phyloP scores from a whole-genome alignment of 1,140 invertebrate genomes.

The Myzus persicae region DNA sequence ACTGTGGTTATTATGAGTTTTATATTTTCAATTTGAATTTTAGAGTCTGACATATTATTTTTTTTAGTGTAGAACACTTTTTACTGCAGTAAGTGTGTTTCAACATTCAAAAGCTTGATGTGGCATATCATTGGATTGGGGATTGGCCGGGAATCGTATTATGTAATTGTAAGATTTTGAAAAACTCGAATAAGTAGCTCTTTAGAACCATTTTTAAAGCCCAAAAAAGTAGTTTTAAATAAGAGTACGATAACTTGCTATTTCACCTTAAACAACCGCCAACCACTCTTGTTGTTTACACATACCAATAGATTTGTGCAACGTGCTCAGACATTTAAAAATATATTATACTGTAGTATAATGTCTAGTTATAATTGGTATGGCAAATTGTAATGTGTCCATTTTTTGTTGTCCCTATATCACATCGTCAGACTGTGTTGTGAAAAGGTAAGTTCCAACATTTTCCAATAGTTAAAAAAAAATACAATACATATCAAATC shows the following conservation, averaged over 20 bases:
- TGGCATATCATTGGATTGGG: neutral
- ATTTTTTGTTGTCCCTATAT: neutral
- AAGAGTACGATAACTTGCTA: neutral
- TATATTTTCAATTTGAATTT: neutral
- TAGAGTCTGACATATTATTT: neutral
- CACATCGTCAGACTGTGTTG: neutral
- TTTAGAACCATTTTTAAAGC: neutral
- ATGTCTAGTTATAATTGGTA: neutral
- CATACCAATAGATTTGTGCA: neutral
- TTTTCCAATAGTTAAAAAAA: neutral
- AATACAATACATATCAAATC: neutral
- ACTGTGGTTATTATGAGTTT: neutral
- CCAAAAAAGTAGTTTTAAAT: neutral
- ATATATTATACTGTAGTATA: too few species aligned
- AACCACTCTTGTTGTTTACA: neutral
- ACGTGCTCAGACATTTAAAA: neutral
- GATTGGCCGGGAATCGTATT: neutral
- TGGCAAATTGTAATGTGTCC: neutral
- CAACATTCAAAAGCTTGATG: neutral
- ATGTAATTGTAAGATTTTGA: neutral
- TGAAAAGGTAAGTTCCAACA: neutral
- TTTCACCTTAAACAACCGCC: neutral
- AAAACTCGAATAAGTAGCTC: neutral
- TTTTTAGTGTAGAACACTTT: neutral
- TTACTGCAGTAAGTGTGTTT: neutral